Evolutionary conservation across 2,797 vertebrate genomes (phyloP).

Genomic region (Anableps anableps): DNA sequence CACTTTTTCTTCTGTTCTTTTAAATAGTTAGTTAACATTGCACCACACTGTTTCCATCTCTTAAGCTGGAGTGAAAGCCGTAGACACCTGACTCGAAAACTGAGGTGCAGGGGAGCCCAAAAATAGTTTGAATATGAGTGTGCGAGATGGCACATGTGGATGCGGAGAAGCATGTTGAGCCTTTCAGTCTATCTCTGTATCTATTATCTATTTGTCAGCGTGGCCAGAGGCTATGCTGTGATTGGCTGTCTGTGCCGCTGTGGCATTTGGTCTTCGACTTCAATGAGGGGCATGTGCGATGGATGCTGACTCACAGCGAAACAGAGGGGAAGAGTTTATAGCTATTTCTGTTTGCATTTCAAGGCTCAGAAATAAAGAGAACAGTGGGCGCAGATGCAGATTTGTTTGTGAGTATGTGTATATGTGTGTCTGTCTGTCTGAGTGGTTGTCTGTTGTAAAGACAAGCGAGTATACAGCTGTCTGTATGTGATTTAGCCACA

Average conservation of each 20-base stretch:
- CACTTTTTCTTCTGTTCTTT: not conserved
- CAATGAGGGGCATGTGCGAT: conserved; percentile 47
- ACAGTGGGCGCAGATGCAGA: conserved; percentile 57
- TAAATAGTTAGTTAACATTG: not conserved
- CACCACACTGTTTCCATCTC: not conserved
- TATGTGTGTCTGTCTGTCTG: conserved; percentile 44
- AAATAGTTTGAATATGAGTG: not conserved
- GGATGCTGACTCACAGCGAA: conserved; percentile 66
- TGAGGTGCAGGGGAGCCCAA: not conserved
- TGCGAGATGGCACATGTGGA: conserved; percentile 3
- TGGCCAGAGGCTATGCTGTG: conserved; percentile 34
- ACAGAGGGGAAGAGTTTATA: conserved; percentile 38
- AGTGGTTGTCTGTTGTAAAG: conserved; percentile 54
- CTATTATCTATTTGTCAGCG: conserved; percentile 31
- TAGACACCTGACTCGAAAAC: not conserved
- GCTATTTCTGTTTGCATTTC: conserved; percentile 56
- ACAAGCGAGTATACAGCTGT: conserved; percentile 47
- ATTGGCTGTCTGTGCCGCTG: conserved; percentile 53
- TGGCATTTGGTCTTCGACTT: conserved; percentile 58
- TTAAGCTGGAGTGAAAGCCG: not conserved
- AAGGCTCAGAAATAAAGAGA: conserved; percentile 54
- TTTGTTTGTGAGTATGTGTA: conserved; percentile 47
- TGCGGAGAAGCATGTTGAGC: not conserved
- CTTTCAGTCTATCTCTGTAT: conserved; percentile 20
- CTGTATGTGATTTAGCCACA: conserved; percentile 49